Evolutionary conservation across 2,888 invertebrate genomes (phyloP), one percentile per base, ranked within the genome.

Genomic region (Platycheirus albimanus): DNA sequence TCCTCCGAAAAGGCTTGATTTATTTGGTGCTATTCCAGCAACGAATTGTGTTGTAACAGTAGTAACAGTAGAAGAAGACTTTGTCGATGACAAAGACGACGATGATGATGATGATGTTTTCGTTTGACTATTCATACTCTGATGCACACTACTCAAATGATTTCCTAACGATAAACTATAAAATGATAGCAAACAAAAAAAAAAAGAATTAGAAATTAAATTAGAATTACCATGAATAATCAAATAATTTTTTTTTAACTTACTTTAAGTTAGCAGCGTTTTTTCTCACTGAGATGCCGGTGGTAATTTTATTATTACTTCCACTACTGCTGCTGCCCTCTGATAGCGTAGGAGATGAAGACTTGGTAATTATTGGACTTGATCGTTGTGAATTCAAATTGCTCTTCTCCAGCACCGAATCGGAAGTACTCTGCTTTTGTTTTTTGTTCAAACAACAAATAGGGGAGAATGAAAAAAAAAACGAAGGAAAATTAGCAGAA

Each of bases 351-450:
- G 90, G 88, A 85, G 89, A 89, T 56, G 89, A 87, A 38, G 88
- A 87, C 86, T 89, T 90, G 69, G 85, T 76, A 20, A 85, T 78
- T 64, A 85, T 74, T 63, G 86, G 83, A 67, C 84, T 86, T 61
- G 87, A 84, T 78, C 87, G 85, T 79, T 79, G 85, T 41, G 87
- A 81, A 69, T 87, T 87, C 71, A 86, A 87, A 86, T 88, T 88
- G 86, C 87, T 89, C 71, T 89, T 90, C 76, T 90, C 90, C 86
- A 93, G 91, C 72, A 93, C 91, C 0, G 94, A 93, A 87, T 94
- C 94, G 51, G 93, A 93, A 75, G 93, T 92, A 88, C 93, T 93
- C 93, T 93, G 91, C 3, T 41, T 45, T 33, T 33, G 30, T 33
- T 10, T 10, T 13, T 13, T 41, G 3, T 36, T 36, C 36, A 36